Evolutionary conservation across 2,113 vertebrate species (phyloP).

Genomic region (Pseudopodoces humilis): DNA sequence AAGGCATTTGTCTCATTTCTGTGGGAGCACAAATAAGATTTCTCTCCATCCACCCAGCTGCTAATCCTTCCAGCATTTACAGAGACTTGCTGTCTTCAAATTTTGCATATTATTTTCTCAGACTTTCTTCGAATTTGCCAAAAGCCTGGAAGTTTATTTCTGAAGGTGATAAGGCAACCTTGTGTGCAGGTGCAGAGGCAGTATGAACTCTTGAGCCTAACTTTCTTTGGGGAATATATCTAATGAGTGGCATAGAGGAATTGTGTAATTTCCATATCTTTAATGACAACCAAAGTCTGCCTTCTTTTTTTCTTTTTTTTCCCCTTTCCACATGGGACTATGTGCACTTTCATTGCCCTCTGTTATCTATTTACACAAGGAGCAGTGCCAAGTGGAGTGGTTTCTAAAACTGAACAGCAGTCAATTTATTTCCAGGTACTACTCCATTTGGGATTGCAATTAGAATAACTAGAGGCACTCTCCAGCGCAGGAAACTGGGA

Average conservation of each 20-base stretch:
- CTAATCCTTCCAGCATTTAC: neutral
- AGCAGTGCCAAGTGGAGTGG: neutral
- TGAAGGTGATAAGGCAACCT: neutral
- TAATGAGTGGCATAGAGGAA: neutral
- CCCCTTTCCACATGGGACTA: neutral
- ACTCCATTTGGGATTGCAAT: conserved; percentile 50
- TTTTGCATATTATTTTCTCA: neutral
- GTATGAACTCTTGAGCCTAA: neutral
- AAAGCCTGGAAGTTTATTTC: neutral
- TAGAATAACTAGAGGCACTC: conserved; percentile 24
- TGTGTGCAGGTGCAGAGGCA: neutral
- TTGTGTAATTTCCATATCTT: neutral
- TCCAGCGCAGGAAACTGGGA: conserved; percentile 42
- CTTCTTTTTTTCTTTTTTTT: neutral
- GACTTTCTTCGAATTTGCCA: neutral
- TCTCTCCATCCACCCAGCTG: neutral
- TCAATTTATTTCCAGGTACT: conserved; percentile 34
- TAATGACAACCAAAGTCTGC: neutral
- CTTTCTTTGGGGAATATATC: neutral
- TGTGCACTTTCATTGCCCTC: neutral
- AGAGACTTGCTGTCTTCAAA: neutral
- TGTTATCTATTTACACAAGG: neutral
- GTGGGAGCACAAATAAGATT: neutral
- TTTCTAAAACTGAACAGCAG: conserved; percentile 37
- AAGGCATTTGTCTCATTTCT: neutral